Evolutionary conservation across 2,113 vertebrate genomes (phyloP).

Genomic region (Dasyprocta punctata): DNA sequence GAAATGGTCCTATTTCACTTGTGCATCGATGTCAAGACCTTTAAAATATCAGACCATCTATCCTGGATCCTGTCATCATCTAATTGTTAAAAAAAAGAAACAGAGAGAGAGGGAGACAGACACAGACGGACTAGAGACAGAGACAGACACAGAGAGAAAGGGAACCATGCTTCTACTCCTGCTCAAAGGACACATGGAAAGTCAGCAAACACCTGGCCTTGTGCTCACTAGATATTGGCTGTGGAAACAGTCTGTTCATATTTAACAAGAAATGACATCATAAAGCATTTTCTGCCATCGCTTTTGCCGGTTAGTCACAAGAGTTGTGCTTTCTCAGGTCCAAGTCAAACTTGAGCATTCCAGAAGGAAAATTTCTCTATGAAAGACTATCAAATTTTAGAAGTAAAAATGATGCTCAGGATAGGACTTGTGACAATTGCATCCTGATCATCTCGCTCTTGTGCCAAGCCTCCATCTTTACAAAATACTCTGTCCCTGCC

Average conservation of each 20-base stretch:
- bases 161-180: neutral
- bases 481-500: constrained; percentile 68
- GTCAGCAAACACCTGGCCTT: constrained; percentile 78
- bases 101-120: neutral
- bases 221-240: constrained; percentile 72
- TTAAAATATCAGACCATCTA: neutral
- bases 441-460: rapidly evolving
- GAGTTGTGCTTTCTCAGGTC: neutral
- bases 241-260: constrained; percentile 81
- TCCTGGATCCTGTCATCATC: no score
- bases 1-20: rapidly evolving
- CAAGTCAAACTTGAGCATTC: neutral
- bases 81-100: neutral
- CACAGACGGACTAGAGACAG: neutral
- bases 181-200: neutral
- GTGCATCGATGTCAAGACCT: neutral
- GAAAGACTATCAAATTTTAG: neutral
- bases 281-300: constrained; percentile 68
- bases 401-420: neutral
- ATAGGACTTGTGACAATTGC: neutral
- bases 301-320: neutral
- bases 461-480: constrained; percentile 3
- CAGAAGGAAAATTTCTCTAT: neutral
- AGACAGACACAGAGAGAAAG: neutral
- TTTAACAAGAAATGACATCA: constrained; percentile 81